Evolutionary conservation across 64 coral and sea anemone species (phyloP).

Genomic region (Cladopsammia gracilis): DNA sequence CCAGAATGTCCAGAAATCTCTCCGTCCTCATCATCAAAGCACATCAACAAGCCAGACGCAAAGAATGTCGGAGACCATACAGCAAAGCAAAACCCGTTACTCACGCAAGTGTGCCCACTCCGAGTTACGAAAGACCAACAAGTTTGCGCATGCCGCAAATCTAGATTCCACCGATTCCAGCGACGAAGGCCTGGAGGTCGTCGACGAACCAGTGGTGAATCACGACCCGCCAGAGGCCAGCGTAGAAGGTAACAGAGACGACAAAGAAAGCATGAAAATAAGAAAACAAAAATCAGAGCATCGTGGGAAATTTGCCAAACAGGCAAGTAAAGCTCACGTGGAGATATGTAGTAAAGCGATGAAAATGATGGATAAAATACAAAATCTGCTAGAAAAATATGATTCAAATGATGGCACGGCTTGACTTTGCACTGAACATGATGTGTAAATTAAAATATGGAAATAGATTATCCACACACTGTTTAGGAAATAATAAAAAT

Average conservation of each 20-base stretch:
- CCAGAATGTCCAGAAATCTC: too few species aligned
- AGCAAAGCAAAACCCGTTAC: not conserved
- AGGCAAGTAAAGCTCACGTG: not conserved
- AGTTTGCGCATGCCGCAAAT: not conserved
- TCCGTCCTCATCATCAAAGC: not conserved
- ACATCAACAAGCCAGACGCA: not conserved
- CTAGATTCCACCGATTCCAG: not conserved
- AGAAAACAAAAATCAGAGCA: not conserved
- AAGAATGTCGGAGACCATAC: not conserved
- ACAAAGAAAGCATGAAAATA: not conserved
- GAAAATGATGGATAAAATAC: not conserved
- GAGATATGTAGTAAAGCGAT: not conserved
- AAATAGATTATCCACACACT: not conserved
- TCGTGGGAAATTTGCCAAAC: not conserved
- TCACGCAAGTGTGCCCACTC: too few species aligned
- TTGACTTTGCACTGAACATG: not conserved
- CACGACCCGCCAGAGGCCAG: not conserved
- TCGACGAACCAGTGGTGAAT: not conserved
- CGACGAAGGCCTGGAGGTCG: not conserved
- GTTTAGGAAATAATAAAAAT: not conserved
- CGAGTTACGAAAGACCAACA: not conserved
- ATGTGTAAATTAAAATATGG: not conserved
- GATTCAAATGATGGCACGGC: not conserved
- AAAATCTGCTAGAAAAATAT: not conserved
- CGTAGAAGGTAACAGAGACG: not conserved